Percentiles rank a stretch among this genome's conserved stretches.
phyloP scores from a whole-genome alignment of 53 echinoderm and acorn worm species.

The Echinarachnius parma region DNA sequence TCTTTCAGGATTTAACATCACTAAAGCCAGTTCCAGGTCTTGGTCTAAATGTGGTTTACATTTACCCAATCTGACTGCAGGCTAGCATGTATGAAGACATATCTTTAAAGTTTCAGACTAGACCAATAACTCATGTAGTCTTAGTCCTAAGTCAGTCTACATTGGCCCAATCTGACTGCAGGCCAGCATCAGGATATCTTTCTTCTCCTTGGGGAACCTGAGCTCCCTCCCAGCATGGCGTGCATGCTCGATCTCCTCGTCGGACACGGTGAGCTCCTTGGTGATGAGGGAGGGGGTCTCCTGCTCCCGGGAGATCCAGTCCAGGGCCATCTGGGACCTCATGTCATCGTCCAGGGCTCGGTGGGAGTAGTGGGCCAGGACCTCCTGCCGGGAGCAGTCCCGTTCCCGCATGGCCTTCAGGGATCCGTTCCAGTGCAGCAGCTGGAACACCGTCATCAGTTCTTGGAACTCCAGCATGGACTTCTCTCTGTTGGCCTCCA shows the following conservation, averaged over 20 bases:
- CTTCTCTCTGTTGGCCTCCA: constrained; percentile 84
- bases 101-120: no score
- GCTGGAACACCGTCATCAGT: constrained; percentile 92
- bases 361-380: constrained; percentile 88
- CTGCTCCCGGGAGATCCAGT: constrained; percentile 99
- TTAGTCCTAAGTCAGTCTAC: constrained; percentile 39
- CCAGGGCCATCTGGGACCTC: constrained; percentile 98
- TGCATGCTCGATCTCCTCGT: constrained; percentile 82
- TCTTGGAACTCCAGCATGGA: constrained; percentile 97
- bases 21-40: no score
- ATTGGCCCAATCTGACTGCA: constrained; percentile 96
- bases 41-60: no score
- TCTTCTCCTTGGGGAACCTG: constrained; percentile 97
- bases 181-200: constrained; percentile 96
- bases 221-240: constrained; percentile 90
- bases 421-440: constrained; percentile 91
- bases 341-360: constrained; percentile 95
- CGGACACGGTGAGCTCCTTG: constrained; percentile 66
- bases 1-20: no score
- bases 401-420: constrained; percentile 95
- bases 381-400: constrained; percentile 89
- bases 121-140: no score
- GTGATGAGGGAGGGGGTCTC: constrained; percentile 79
- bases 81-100: no score
- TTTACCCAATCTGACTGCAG: no score